A percentile compares a stretch with the other conserved stretches of the same genome.
These are phyloP conservation scores for Copidosoma aretas DNA, from an alignment of 2,888 invertebrate species.

Conservation along the genomic window DNA sequence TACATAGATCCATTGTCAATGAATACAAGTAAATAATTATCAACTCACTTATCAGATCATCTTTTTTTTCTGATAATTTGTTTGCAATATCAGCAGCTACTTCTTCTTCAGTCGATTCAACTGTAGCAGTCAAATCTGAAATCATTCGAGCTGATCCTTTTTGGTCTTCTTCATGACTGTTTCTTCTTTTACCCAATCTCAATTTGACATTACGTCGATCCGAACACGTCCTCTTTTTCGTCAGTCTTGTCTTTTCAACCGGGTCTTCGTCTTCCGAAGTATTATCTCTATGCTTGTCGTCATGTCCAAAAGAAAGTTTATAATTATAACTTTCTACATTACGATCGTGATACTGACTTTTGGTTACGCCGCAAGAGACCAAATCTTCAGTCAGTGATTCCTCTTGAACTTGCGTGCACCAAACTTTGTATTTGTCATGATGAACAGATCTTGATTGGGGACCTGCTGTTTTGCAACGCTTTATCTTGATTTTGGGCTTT, in stretches of 20 bases:
- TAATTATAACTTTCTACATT: constrained; percentile 81
- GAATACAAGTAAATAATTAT: constrained; percentile 1
- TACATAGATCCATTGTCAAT: constrained; percentile 5
- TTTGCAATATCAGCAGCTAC: constrained; percentile 76
- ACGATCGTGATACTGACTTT: constrained; percentile 69
- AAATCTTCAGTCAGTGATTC: constrained; percentile 81
- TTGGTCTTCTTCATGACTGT: constrained; percentile 56
- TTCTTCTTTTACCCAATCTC: constrained; percentile 65
- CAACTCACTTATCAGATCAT: constrained; percentile 73
- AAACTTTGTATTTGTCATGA: constrained; percentile 79
- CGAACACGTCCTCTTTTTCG: constrained; percentile 68
- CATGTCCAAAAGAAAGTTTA: constrained; percentile 63
- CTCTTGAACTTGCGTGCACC: constrained; percentile 77
- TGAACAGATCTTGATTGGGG: constrained; percentile 62
- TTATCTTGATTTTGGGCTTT: constrained; percentile 65
- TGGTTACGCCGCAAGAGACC: constrained; percentile 78
- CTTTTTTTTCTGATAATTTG: constrained; percentile 78
- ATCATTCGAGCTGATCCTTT: constrained; percentile 68
- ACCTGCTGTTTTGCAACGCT: constrained; percentile 59
- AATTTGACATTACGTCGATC: constrained; percentile 69
- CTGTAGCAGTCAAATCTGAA: constrained; percentile 66
- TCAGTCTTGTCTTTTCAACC: constrained; percentile 55
- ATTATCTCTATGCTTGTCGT: constrained; percentile 43
- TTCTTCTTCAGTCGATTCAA: constrained; percentile 66
- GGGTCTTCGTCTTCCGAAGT: constrained; percentile 68